Base-by-base conservation (phyloP, 2,888 invertebrate species). In the Schrankia costaestrigalis region DNA sequence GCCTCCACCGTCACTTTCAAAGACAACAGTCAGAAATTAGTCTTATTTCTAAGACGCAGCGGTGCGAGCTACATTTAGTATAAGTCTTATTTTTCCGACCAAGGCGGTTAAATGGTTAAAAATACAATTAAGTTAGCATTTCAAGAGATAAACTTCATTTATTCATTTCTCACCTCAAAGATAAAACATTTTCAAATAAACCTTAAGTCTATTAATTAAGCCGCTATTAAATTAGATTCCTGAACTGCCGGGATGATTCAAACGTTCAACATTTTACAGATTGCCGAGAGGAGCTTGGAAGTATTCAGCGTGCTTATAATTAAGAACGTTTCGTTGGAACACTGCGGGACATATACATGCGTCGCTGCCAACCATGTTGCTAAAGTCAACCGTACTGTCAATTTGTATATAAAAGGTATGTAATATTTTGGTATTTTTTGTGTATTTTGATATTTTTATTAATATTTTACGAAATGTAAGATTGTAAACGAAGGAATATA, bases 321-420 rank as follows among this genome's bases (percentile, higher is more conserved):
- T 63, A 92, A 92, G 79, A 92, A 93, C 67, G 92, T 93, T n/a
- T 91, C 91, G 26, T 78, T 93, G 27, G 90, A 89, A 39, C 93
- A 93, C 56, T 92, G 92, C 51, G 93, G 93, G 0, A 91, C 91
- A 10, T 94, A 93, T 63, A 93, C 93, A 5, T 94, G 93, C 65
- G 91, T 91, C 18, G 93, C 93, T 2, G 90, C 91, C 6, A 94
- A 94, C 70, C 91, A 92, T 33, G 93, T 93, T 3, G 92, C 93
- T 3, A 92, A 91, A 72, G 92, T 92, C 25, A 92, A 92, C 65
- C 90, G 89, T 49, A 93, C 93, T 10, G 92, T 92, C 8, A 91
- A 92, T 56, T 78, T 93, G 46, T 92, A 92, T 74, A 93, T 93
- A 46, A 92, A 92, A 89, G 93, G 93, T 93, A 88, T 74, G 11